Percentiles rank a stretch among this genome's conserved stretches.
phyloP scores from a whole-genome alignment of 2,888 invertebrate species.

The Amorpha juglandis region DNA sequence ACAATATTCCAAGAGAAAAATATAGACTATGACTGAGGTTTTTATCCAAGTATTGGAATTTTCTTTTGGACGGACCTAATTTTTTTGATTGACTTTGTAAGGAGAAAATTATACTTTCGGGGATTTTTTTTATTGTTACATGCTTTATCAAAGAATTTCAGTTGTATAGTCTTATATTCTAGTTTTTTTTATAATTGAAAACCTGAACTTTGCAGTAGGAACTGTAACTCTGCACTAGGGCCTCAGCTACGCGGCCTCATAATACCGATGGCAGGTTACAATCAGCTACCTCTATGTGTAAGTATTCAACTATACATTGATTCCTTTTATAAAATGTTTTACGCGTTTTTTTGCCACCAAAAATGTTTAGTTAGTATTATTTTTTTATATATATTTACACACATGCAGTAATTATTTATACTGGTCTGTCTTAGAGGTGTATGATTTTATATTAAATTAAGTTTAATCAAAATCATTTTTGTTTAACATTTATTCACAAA shows the following conservation, averaged over 20 bases:
- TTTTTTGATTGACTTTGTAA: too few species aligned
- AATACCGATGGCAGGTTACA: conserved; percentile 48
- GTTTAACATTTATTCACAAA: not conserved
- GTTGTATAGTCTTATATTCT: not conserved
- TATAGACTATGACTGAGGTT: too few species aligned
- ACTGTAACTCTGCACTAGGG: conserved; percentile 7
- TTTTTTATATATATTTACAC: not conserved
- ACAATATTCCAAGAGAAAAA: too few species aligned
- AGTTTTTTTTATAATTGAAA: not conserved
- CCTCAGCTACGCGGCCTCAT: conserved; percentile 5
- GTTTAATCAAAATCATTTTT: too few species aligned
- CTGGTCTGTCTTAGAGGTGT: not conserved
- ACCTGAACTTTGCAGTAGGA: not conserved
- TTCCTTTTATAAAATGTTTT: conserved; percentile 20
- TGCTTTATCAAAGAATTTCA: too few species aligned
- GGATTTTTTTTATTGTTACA: too few species aligned
- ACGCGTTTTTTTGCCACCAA: conserved; percentile 22
- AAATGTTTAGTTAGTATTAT: conserved; percentile 16
- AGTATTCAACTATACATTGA: conserved; percentile 42
- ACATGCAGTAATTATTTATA: conserved; percentile 2
- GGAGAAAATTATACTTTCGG: too few species aligned
- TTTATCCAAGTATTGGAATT: too few species aligned
- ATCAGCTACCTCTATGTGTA: conserved; percentile 59
- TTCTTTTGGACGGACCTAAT: too few species aligned
- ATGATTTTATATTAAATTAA: not conserved